phyloP scores from a whole-genome alignment of 2,113 vertebrate genomes.

The Clinocottus analis region DNA sequence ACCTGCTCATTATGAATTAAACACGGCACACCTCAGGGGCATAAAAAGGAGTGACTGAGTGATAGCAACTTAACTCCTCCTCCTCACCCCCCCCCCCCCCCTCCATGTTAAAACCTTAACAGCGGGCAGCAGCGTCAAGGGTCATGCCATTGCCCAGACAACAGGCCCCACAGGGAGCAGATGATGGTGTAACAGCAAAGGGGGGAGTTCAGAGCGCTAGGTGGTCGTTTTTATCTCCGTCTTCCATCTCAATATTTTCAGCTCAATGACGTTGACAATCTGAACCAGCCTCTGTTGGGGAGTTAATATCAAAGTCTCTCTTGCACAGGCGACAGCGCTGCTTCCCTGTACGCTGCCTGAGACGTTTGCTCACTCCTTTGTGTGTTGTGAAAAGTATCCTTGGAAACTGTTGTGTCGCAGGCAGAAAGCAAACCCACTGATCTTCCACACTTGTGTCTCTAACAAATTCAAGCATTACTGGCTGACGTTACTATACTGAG shows the following conservation, averaged over 20 bases:
- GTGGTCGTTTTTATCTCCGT: constrained; percentile 14
- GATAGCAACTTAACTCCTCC: constrained; percentile 22
- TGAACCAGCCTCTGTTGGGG: constrained; percentile 40
- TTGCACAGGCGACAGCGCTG: constrained; percentile 22
- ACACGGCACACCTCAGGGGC: constrained; percentile 26
- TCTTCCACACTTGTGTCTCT: constrained; percentile 46
- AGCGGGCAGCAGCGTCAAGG: constrained; percentile 43
- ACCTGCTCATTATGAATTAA: constrained; percentile 56
- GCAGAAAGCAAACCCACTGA: constrained; percentile 51
- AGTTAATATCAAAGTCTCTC: constrained; percentile 59
- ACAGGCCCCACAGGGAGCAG: constrained; percentile 40
- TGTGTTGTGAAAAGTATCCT: constrained; percentile 67
- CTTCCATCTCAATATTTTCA: constrained; percentile 32
- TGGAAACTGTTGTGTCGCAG: constrained; percentile 71
- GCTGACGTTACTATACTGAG: constrained; percentile 53
- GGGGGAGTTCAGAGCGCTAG: constrained; percentile 13
- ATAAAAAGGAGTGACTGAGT: constrained; percentile 2
- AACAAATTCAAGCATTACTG: constrained; percentile 37
- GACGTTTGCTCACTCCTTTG: constrained; percentile 52
- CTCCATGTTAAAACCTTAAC: neutral
- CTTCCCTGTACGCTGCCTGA: constrained; percentile 39
- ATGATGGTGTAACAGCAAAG: constrained; percentile 24
- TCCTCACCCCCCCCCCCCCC: too few species aligned
- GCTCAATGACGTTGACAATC: constrained; percentile 19
- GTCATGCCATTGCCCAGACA: constrained; percentile 42